These are phyloP conservation scores for Charanyca ferruginea DNA, from an alignment of 2,888 invertebrate species.

Conservation along the genomic window DNA sequence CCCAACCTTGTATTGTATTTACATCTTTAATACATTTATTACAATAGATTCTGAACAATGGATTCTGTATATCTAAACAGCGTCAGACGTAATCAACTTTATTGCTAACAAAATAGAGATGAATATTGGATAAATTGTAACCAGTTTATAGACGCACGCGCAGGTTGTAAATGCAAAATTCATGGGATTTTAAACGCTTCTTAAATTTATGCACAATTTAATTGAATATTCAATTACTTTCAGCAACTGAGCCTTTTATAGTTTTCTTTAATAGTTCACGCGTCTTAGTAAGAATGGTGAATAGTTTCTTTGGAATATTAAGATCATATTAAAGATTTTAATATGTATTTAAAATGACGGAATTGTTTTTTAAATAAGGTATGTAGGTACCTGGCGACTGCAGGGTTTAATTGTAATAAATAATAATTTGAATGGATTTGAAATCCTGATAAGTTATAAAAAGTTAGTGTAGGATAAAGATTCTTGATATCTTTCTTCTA, in stretches of 20 bases:
- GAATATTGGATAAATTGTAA: slow-evolving; percentile 27
- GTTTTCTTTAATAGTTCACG: slow-evolving; percentile 56
- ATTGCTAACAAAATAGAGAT: slow-evolving; percentile 11
- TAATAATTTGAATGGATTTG: not conserved
- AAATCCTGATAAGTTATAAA: not conserved
- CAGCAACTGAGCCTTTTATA: slow-evolving; percentile 60
- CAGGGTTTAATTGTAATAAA: not conserved
- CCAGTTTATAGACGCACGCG: slow-evolving; percentile 26
- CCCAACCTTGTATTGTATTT: slow-evolving; percentile 50
- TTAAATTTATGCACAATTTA: slow-evolving; percentile 70
- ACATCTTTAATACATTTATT: slow-evolving; percentile 57
- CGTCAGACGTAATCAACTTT: slow-evolving; percentile 14
- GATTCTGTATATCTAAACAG: slow-evolving; percentile 12
- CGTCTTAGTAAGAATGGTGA: slow-evolving; percentile 30
- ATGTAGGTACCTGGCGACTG: not conserved
- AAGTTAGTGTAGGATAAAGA: not conserved
- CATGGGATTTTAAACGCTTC: slow-evolving; percentile 68
- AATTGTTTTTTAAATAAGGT: slow-evolving; percentile 17
- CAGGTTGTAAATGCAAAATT: slow-evolving; percentile 58
- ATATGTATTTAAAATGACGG: slow-evolving; percentile 1
- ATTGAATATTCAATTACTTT: slow-evolving; percentile 83
- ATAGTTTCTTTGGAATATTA: slow-evolving; percentile 20
- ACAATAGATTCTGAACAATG: slow-evolving; percentile 49
- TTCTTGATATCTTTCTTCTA: too few relatives aligned
- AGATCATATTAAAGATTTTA: slow-evolving; percentile 19